phyloP scores from a whole-genome alignment of 2,113 vertebrate species.

The Chaetura pelagica region DNA sequence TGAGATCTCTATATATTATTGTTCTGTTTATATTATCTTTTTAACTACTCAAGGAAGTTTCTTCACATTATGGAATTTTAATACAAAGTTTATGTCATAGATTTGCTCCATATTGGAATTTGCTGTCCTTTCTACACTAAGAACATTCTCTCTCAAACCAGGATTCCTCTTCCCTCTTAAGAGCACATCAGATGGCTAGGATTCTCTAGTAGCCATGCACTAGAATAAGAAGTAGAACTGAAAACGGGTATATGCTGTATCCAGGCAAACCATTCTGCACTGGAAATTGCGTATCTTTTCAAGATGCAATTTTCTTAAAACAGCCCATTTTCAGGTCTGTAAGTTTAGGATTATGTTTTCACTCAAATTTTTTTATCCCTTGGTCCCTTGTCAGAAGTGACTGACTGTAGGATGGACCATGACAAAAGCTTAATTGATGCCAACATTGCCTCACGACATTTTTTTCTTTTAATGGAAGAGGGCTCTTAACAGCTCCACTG shows the following conservation, averaged over 20 bases:
- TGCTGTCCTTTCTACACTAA: background rate
- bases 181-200: accelerated
- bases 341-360: background rate
- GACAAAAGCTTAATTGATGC: background rate
- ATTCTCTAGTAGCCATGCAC: background rate
- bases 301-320: background rate
- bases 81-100: background rate
- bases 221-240: background rate
- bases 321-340: background rate
- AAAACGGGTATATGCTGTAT: background rate
- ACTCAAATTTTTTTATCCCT: background rate
- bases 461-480: background rate
- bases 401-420: background rate
- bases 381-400: background rate
- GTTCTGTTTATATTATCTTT: background rate
- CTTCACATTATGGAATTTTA: background rate
- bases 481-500: background rate
- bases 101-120: background rate
- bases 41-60: background rate
- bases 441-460: background rate
- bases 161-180: background rate
- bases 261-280: background rate
- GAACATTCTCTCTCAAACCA: background rate
- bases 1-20: background rate
- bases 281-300: background rate